Percentiles rank a stretch among this genome's conserved stretches.
Evolutionary conservation across 2,113 vertebrate genomes (phyloP).

Genomic region (Phrynocephalus versicolor): DNA sequence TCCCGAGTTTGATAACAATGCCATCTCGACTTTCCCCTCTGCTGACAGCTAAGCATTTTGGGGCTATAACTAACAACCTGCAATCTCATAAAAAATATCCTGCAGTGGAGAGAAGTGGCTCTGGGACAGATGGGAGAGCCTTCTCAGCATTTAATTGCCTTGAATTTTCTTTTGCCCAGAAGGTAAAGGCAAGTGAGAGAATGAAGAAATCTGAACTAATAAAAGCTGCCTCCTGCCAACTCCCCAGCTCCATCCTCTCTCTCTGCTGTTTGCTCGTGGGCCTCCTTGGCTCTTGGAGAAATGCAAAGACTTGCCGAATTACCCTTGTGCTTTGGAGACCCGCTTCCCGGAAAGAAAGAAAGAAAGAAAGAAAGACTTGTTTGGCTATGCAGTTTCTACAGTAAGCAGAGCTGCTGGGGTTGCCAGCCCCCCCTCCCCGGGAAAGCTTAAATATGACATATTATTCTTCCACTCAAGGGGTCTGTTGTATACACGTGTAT

Average conservation of each 20-base stretch:
- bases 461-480: conserved; percentile 11
- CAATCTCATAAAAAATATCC: conserved; percentile 13
- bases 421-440: conserved; percentile 12
- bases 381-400: conserved; percentile 18
- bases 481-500: not conserved
- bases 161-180: conserved; percentile 24
- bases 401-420: conserved; percentile 12
- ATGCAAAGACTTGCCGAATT: conserved; percentile 18
- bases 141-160: conserved; percentile 37
- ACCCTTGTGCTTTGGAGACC: conserved; percentile 28
- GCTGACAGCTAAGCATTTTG: conserved; percentile 40
- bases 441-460: not conserved
- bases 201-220: conserved; percentile 23
- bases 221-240: conserved; percentile 32
- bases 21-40: conserved; percentile 22
- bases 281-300: conserved; percentile 29
- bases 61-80: not conserved
- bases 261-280: conserved; percentile 30
- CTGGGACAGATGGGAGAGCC: conserved; percentile 26
- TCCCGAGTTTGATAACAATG: conserved; percentile 16
- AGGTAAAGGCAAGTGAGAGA: conserved; percentile 31
- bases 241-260: conserved; percentile 1
- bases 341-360: not conserved
- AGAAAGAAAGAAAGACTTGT: not conserved
- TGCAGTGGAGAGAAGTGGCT: not conserved